Base-by-base conservation (phyloP, 2,888 invertebrate genomes). In the Ennomos fuscantarius region DNA sequence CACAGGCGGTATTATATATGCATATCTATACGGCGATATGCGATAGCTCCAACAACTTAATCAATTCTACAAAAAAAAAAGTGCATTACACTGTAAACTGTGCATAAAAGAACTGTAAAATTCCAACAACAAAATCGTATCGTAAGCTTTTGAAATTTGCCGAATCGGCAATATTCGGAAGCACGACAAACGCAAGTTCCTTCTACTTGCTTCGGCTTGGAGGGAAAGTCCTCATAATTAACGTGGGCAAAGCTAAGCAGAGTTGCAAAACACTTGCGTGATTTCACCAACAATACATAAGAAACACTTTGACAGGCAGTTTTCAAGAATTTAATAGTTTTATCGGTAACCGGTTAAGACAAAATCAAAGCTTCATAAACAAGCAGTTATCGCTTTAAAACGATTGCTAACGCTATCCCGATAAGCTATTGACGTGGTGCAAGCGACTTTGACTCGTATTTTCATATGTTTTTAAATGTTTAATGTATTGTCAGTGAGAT, bases 201-300 rank as follows among this genome's bases (percentile, higher is more conserved):
- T 44, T 12, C 33, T 45, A 35, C 8, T 33, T 33, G 47, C 42
- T 35, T 42, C 37, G 42, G 47, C 37, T 36, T 36, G 35, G 41
- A 41, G 48, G 42, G 41, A 36, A 40, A 45, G 34, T 6, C 12
- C 8, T 32, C 12, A 12, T 8, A 33, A 10, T 8, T 10, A 39
- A 40, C 39, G 53, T 42, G 53, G 13, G 53, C 46, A 41, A 54
- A 54, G 53, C 53, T 46, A 54, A 54, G 54, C 54, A 5, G 42
- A 37, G 15, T 37, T 46, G 36, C 41, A 47, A 36, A 52, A 46
- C 6, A 40, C 40, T 12, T 24, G 33, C 32, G 11, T 13, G 2
- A 39, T 46, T 46, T 40, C 46, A 45, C 44, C 43, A 46, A 42
- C 24, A 40, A 12, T 40, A 40, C 33, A 10, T 39, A 39, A 42